Percentiles rank a stretch among this genome's conserved stretches.
These are phyloP conservation scores for Centruroides vittatus DNA, from an alignment of 1,140 invertebrate genomes.

Conservation along the genomic window DNA sequence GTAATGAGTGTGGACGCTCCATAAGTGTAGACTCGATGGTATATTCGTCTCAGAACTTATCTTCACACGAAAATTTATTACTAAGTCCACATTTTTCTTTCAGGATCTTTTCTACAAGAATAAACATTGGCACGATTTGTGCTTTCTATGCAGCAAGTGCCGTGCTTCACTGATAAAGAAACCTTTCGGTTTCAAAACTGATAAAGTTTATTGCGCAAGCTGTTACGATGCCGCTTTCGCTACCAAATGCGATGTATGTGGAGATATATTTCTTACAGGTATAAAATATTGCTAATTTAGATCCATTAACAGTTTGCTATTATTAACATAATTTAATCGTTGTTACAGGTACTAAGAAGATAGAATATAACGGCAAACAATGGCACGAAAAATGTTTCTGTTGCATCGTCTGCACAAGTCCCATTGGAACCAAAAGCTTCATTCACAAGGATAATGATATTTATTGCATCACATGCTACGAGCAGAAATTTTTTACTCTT, in stretches of 20 bases:
- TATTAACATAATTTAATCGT: too few relatives aligned
- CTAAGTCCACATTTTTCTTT: not conserved
- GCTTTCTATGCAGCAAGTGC: conserved; percentile 97
- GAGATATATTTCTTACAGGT: conserved; percentile 97
- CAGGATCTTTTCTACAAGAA: conserved; percentile 99
- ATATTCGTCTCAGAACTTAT: conserved; percentile 4
- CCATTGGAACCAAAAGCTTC: conserved; percentile 13
- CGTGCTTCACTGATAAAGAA: conserved; percentile 89
- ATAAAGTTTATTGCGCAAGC: conserved; percentile 95
- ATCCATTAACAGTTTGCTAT: too few relatives aligned
- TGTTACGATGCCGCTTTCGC: conserved; percentile 98
- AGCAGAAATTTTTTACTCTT: conserved; percentile 15
- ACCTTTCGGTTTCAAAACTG: conserved; percentile 90
- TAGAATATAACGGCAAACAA: conserved; percentile 15
- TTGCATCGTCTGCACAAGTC: conserved; percentile 8
- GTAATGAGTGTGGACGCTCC: conserved; percentile 94
- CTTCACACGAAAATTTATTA: too few relatives aligned
- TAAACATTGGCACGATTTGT: conserved; percentile 98
- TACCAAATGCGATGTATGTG: conserved; percentile 94
- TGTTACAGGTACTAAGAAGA: not conserved
- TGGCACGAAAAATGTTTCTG: conserved; percentile 17
- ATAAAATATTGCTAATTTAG: conserved; percentile 20
- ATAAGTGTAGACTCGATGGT: conserved; percentile 99
- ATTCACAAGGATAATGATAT: conserved; percentile 13
- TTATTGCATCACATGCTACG: conserved; percentile 16